Percentiles rank a stretch among this genome's conserved stretches.
Evolutionary conservation across 1,140 invertebrate genomes (phyloP).

Genomic region (Trachymyrmex cornetzi): DNA sequence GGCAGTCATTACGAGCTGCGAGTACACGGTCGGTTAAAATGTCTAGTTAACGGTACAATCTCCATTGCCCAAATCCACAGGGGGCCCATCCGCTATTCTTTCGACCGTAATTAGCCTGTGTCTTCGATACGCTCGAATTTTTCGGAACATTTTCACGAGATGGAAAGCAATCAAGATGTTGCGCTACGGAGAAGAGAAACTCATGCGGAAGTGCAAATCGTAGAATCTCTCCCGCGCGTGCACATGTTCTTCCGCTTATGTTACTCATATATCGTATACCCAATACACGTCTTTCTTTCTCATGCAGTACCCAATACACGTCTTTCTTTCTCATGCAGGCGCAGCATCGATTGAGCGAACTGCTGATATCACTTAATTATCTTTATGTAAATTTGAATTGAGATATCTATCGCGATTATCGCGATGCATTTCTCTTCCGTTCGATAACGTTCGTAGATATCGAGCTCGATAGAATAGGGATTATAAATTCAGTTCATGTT

Average conservation of each 20-base stretch:
- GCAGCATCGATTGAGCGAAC: background rate
- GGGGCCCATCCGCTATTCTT: conserved; percentile 28
- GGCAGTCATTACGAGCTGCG: conserved; percentile 14
- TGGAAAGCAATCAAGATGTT: conserved; percentile 36
- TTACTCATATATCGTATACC: conserved; percentile 22
- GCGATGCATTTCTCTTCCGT: conserved; percentile 26
- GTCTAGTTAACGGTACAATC: conserved; percentile 64
- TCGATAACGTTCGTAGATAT: background rate
- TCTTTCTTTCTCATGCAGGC: background rate
- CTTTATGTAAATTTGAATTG: conserved; percentile 27
- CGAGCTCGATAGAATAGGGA: conserved; percentile 5
- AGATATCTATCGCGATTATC: conserved; percentile 45
- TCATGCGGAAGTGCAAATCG: conserved; percentile 42
- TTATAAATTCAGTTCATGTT: background rate
- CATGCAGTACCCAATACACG: background rate
- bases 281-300: background rate
- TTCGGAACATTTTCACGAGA: conserved; percentile 66
- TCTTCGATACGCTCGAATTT: conserved; percentile 69
- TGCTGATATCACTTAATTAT: conserved; percentile 35
- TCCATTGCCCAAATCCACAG: conserved; percentile 43
- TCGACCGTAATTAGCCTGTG: conserved; percentile 68
- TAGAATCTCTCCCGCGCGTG: background rate
- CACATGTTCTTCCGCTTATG: conserved; percentile 40
- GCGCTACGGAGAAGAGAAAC: conserved; percentile 31
- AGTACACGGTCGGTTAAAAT: conserved; percentile 19